Evolutionary conservation across 2,797 vertebrate genomes (phyloP), one percentile per base, ranked within the genome.

Genomic region (Spinus pinus): DNA sequence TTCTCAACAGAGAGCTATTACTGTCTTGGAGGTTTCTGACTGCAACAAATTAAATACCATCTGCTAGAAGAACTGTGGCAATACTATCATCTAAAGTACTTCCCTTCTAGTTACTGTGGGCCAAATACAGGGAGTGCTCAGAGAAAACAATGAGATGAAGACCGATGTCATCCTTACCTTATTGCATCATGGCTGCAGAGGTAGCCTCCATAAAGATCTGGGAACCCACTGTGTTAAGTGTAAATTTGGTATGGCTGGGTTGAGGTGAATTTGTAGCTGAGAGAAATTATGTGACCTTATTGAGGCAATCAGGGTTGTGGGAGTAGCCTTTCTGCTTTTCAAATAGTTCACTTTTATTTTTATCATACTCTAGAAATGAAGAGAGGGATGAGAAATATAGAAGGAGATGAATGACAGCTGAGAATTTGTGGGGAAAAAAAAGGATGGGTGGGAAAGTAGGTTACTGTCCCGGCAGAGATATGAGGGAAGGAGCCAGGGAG

Each of bases 41-140:
- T 90, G 37, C 73, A 88, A 53, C 49, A 88, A 91, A 57, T 72
- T 13, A 95, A 93, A 62, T 75, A 47, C 50, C 77, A 64, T 86
- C 70, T 95, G 66, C 62, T 81, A 62, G 70, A 94, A 86, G 51
- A 81, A 72, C 58, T 1, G 1, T 84, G 51, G 58, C 37, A 77
- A 50, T 81, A 44, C 35, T 65, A 12, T 81, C 6, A 1, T 73
- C 60, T 92, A 84, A 49, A 67, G 24, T 39, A 23, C 49, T 61
- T 62, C 22, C 28, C 44, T 86, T 79, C 49, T 86, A 51, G 7
- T 53, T 88, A 31, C n/a, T 87, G 39, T 69, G 39, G 58, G 72
- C 61, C 82, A 78, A 93, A 87, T 42, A 79, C 44, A 88, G 11
- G 24, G 41, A 62, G 27, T 41, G 23, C 30, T 88, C 62, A 30